These are phyloP conservation scores for Tetheella fluctuosa DNA, from an alignment of 2,888 invertebrate genomes.

Conservation along the genomic window DNA sequence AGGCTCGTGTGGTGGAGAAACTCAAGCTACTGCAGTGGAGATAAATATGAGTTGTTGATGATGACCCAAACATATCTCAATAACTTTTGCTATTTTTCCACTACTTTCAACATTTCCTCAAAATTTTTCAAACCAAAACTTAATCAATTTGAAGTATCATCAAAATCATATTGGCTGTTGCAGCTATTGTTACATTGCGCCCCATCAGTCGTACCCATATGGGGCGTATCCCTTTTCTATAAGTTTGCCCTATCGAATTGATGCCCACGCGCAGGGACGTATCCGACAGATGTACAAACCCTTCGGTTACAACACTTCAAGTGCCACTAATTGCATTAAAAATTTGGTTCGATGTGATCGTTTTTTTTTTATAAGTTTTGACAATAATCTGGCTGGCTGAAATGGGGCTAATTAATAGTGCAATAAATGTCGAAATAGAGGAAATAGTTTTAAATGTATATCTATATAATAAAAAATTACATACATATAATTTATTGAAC, in stretches of 20 bases:
- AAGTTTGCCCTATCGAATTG: constrained; percentile 11
- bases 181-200: constrained; percentile 40
- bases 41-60: too few relatives aligned
- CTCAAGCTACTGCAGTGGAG: too few relatives aligned
- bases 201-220: constrained; percentile 36
- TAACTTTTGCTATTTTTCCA: neutral
- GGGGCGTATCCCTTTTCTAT: constrained; percentile 15
- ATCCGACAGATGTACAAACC: constrained; percentile 25
- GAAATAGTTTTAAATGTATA: neutral
- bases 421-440: too few relatives aligned
- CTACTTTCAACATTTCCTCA: neutral
- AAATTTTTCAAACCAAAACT: neutral
- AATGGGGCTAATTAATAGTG: neutral
- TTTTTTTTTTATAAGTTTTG: neutral
- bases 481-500: neutral
- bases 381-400: neutral
- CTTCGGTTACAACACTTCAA: constrained; percentile 6
- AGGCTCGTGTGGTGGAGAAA: too few relatives aligned
- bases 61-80: too few relatives aligned
- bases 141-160: constrained; percentile 7
- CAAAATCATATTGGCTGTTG: constrained; percentile 49
- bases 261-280: constrained; percentile 7
- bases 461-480: too few relatives aligned
- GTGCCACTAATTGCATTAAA: constrained; percentile 6
- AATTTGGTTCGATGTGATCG: constrained; percentile 3